Evolutionary conservation across 2,888 invertebrate species (phyloP).

Genomic region (Lepetodrilus schrolli): DNA sequence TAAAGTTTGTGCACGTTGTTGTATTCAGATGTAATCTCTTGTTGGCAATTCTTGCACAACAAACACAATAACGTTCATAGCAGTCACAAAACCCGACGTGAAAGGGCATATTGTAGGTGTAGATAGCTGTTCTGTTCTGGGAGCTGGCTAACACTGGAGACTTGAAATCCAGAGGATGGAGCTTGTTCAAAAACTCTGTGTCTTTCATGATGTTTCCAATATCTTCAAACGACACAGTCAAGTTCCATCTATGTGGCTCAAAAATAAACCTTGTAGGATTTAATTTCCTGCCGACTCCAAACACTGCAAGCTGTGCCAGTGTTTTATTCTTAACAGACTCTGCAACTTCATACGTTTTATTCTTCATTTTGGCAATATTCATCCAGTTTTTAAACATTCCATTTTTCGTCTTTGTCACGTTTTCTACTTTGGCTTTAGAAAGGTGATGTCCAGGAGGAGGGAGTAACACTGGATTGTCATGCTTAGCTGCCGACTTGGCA

Average conservation of each 20-base stretch:
- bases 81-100: conserved; percentile 65
- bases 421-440: neutral
- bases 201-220: conserved; percentile 67
- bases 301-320: conserved; percentile 57
- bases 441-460: too few species aligned
- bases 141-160: conserved; percentile 43
- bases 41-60: conserved; percentile 61
- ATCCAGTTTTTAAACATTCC: neutral
- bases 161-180: conserved; percentile 46
- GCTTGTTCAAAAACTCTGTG: conserved; percentile 61
- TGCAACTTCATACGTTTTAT: conserved; percentile 57
- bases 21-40: conserved; percentile 58
- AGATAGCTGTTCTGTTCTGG: conserved; percentile 44
- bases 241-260: conserved; percentile 53
- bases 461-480: neutral
- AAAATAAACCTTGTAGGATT: conserved; percentile 50
- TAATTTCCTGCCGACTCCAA: conserved; percentile 58
- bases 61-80: conserved; percentile 60
- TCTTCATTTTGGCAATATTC: conserved; percentile 42
- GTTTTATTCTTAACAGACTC: conserved; percentile 65
- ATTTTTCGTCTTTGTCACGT: neutral
- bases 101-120: conserved; percentile 44
- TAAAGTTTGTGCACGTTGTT: conserved; percentile 64
- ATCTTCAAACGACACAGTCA: conserved; percentile 61
- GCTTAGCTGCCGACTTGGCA: too few species aligned